These are phyloP conservation scores for Palythoa heliodiscus DNA, from an alignment of 92 coral and sea anemone species.

Conservation along the genomic window DNA sequence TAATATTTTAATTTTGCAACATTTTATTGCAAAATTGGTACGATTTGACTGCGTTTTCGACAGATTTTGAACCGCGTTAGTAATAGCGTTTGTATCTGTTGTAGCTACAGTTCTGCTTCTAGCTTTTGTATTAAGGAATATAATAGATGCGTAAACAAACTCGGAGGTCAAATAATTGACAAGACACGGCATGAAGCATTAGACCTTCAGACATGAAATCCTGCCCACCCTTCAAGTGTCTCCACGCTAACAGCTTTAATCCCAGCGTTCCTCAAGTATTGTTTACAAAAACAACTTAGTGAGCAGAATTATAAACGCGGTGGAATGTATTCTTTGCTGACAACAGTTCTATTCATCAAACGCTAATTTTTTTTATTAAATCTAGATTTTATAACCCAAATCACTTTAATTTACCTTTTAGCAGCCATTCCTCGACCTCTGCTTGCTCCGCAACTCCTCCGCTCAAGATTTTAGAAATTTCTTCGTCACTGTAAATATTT, in stretches of 20 bases:
- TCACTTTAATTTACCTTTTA: background rate
- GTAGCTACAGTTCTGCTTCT: no score
- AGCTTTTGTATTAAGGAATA: background rate
- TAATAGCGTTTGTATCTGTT: no score
- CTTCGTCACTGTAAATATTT: background rate
- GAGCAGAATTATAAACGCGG: background rate
- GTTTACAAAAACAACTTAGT: slow-evolving; percentile 21
- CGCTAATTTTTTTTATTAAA: background rate
- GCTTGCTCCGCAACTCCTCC: background rate
- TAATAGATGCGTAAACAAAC: background rate
- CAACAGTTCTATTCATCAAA: background rate
- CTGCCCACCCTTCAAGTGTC: slow-evolving; percentile 8
- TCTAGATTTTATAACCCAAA: background rate
- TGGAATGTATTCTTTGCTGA: slow-evolving; percentile 10
- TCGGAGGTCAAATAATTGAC: slow-evolving; percentile 29
- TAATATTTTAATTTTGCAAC: background rate
- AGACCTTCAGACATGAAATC: slow-evolving; percentile 3
- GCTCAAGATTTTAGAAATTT: background rate
- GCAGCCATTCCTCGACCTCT: background rate
- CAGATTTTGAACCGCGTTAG: background rate
- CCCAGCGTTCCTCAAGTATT: slow-evolving; percentile 17
- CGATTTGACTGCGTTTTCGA: background rate
- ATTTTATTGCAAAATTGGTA: background rate
- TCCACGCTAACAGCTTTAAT: background rate
- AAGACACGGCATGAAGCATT: slow-evolving; percentile 16